A percentile compares a stretch with the other conserved stretches of the same genome.
phyloP scores from a whole-genome alignment of 1,140 invertebrate genomes.

The Matsumurasca onukii region DNA sequence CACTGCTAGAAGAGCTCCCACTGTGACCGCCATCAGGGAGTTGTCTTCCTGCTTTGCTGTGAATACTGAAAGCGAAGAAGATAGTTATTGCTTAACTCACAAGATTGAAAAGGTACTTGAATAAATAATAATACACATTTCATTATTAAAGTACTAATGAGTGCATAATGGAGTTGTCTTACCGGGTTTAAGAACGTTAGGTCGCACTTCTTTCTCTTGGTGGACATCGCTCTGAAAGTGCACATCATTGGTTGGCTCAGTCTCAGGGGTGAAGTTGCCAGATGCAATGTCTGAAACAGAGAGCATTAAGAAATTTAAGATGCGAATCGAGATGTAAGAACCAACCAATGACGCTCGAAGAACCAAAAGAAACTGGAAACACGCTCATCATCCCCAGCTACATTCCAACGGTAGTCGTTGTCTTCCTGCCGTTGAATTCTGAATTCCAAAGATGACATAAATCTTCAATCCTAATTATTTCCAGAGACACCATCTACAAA shows the following conservation, averaged over 20 bases:
- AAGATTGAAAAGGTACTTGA: neutral
- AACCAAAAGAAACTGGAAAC: no score
- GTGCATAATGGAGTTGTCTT: no score
- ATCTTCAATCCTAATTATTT: no score
- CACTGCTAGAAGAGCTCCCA: constrained; percentile 75
- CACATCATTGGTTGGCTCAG: constrained; percentile 48
- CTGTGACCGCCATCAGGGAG: constrained; percentile 77
- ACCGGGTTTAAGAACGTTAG: constrained; percentile 41
- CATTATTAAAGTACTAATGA: no score
- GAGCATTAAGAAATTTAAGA: constrained; percentile 7
- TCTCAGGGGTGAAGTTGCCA: constrained; percentile 68
- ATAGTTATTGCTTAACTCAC: neutral
- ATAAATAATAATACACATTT: neutral
- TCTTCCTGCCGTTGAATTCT: no score
- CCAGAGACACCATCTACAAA: no score
- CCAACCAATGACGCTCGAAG: no score
- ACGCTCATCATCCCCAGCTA: no score
- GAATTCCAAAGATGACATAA: no score
- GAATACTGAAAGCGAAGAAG: constrained; percentile 50
- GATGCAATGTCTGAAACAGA: constrained; percentile 62
- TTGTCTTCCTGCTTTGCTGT: constrained; percentile 70
- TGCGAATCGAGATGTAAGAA: no score
- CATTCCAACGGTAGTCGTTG: no score
- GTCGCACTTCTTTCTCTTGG: constrained; percentile 52
- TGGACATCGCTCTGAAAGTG: constrained; percentile 54